A percentile compares a stretch with the other conserved stretches of the same genome.
These are phyloP conservation scores for Eupeodes corollae DNA, from an alignment of 1,140 invertebrate genomes.

Conservation along the genomic window DNA sequence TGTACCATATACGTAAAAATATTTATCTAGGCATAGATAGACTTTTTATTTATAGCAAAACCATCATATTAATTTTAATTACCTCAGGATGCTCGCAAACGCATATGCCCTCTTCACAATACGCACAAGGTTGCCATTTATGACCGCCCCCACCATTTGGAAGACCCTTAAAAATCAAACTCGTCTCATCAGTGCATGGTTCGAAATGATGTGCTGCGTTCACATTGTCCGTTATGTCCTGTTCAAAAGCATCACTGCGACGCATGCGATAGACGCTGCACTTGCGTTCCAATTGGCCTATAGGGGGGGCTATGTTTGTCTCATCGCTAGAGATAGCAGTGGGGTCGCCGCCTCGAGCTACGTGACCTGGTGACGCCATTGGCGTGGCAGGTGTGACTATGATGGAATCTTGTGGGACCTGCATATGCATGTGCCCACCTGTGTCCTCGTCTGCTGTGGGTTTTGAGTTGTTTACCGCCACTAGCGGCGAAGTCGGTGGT, in stretches of 20 bases:
- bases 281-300: slow-evolving; percentile 30
- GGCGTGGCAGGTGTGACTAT: slow-evolving; percentile 37
- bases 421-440: slow-evolving; percentile 15
- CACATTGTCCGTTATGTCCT: slow-evolving; percentile 4
- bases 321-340: slow-evolving; percentile 23
- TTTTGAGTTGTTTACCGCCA: slow-evolving; percentile 27
- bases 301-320: slow-evolving; percentile 15
- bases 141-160: slow-evolving; percentile 15
- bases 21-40: too few species aligned
- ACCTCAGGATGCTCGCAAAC: slow-evolving; percentile 37
- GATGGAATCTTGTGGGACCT: slow-evolving; percentile 30
- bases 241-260: slow-evolving; percentile 26
- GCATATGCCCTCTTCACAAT: slow-evolving; percentile 36
- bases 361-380: slow-evolving; percentile 34
- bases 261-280: slow-evolving; percentile 37
- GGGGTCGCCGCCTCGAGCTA: slow-evolving; percentile 15
- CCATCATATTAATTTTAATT: slow-evolving; percentile 8
- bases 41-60: background rate
- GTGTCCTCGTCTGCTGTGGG: slow-evolving; percentile 15
- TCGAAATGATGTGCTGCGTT: slow-evolving; percentile 28
- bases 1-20: too few species aligned
- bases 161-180: slow-evolving; percentile 29
- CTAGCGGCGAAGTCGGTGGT: slow-evolving; percentile 25
- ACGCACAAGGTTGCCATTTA: slow-evolving; percentile 29
- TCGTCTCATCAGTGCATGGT: slow-evolving; percentile 29